phyloP scores from a whole-genome alignment of 2,113 vertebrate species.

The Brienomyrus brachyistius region DNA sequence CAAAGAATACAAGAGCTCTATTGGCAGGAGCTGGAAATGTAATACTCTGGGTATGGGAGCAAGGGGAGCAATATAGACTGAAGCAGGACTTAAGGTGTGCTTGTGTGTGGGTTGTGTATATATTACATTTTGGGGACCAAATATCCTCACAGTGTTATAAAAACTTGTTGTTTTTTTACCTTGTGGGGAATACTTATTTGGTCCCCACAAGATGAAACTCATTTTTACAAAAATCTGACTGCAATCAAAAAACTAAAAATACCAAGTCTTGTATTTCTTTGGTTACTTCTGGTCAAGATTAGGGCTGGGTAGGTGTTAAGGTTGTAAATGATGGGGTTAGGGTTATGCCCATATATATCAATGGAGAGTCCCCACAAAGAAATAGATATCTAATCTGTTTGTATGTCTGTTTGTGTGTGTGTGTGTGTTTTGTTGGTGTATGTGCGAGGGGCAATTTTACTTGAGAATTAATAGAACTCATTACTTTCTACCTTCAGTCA shows the following conservation, averaged over 20 bases:
- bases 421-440: no score
- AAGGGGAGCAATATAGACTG: background rate
- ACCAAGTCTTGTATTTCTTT: background rate
- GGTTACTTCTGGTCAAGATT: background rate
- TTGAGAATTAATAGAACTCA: background rate
- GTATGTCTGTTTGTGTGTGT: background rate
- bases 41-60: background rate
- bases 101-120: background rate
- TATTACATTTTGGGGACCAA: background rate
- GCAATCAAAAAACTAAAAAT: background rate
- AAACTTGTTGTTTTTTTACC: background rate
- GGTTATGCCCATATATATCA: background rate
- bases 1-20: background rate
- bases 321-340: background rate
- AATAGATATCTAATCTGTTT: background rate
- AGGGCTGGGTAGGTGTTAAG: background rate
- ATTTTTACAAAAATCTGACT: background rate
- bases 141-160: background rate
- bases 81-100: background rate
- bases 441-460: background rate
- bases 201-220: background rate
- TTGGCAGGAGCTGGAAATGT: background rate
- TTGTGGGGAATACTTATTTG: background rate
- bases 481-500: background rate
- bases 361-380: background rate